A percentile compares a stretch with the other conserved stretches of the same genome.
These are phyloP conservation scores for Labrus mixtus DNA, from an alignment of 2,113 vertebrate genomes.

Conservation along the genomic window DNA sequence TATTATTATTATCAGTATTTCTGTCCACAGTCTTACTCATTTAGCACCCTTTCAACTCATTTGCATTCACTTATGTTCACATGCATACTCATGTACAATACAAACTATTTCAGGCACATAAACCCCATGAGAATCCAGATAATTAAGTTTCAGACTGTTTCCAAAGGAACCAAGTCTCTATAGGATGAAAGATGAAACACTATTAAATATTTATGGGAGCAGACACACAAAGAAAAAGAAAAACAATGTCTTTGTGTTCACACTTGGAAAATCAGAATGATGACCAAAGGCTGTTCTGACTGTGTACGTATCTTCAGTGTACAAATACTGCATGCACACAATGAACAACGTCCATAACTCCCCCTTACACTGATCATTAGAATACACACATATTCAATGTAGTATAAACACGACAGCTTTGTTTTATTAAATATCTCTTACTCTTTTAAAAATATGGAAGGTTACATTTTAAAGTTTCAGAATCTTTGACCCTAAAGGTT, in stretches of 20 bases:
- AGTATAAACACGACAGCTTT: not conserved
- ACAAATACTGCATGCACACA: not conserved
- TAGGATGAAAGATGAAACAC: constrained; percentile 5
- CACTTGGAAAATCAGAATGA: constrained; percentile 7
- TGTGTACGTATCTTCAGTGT: not conserved
- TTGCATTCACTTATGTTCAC: constrained; percentile 3
- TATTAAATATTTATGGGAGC: constrained; percentile 9
- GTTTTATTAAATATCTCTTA: not conserved
- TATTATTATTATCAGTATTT: not conserved
- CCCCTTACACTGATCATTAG: not conserved
- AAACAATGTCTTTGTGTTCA: not conserved
- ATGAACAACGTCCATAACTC: not conserved
- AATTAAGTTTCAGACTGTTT: not conserved
- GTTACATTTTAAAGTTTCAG: not conserved
- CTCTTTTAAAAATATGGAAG: not conserved
- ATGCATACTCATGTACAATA: not conserved
- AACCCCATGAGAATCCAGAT: not conserved
- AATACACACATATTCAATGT: not conserved
- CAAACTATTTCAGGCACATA: not conserved
- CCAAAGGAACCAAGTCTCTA: not conserved
- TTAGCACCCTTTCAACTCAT: not conserved
- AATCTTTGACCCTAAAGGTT: too few species aligned
- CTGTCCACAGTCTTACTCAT: not conserved
- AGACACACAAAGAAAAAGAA: constrained; percentile 6
- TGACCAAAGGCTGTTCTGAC: not conserved